Conservation (phyloP, 2,888 invertebrate species). For the Galerucella nymphaeae region DNA sequence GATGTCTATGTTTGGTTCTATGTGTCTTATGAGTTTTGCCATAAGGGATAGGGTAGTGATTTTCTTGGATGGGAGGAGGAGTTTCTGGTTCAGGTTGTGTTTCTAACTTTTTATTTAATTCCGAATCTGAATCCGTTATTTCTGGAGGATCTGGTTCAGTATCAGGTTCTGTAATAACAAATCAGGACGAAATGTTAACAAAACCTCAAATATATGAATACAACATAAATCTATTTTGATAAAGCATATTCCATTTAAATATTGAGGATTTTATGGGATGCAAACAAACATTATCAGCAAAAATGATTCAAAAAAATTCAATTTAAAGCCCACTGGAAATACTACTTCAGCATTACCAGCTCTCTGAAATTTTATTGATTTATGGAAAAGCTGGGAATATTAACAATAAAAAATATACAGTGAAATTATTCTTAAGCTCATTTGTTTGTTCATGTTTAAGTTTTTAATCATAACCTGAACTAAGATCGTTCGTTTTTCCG, state of each 20-base stretch:
- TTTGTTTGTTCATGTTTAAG: too few relatives aligned
- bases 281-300: neutral
- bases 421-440: too few relatives aligned
- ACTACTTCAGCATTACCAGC: neutral
- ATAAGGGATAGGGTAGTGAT: neutral
- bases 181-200: neutral
- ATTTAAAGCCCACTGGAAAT: neutral
- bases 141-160: neutral
- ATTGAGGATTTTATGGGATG: neutral
- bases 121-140: neutral
- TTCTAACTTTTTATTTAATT: slow-evolving; percentile 4
- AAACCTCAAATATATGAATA: too few relatives aligned
- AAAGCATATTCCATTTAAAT: too few relatives aligned
- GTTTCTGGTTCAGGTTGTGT: neutral
- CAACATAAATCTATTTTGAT: too few relatives aligned
- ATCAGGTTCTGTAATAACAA: slow-evolving; percentile 14
- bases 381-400: neutral
- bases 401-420: neutral
- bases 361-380: neutral
- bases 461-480: neutral
- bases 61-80: neutral
- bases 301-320: neutral
- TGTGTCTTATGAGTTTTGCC: neutral
- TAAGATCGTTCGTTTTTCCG: too few relatives aligned
- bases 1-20: slow-evolving; percentile 9